Evolutionary conservation across 2,888 invertebrate species (phyloP).

Genomic region (Dysmachus trigonus): DNA sequence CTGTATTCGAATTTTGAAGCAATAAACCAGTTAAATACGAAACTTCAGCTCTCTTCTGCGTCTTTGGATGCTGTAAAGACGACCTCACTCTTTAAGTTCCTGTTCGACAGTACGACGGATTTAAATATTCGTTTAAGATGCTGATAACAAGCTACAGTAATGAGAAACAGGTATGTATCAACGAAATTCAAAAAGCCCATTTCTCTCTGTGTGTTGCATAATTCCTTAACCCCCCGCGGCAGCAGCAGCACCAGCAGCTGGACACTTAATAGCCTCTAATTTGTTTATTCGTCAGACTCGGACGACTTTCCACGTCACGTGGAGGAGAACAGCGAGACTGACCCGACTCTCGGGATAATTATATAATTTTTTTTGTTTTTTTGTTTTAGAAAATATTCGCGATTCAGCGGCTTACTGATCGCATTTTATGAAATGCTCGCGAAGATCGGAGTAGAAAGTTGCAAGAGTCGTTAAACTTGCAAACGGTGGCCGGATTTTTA

Average conservation of each 20-base stretch:
- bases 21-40: neutral
- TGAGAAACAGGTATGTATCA: slow-evolving; percentile 20
- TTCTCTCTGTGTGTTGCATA: neutral
- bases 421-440: neutral
- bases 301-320: neutral
- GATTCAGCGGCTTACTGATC: neutral
- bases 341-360: neutral
- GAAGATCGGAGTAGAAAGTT: neutral
- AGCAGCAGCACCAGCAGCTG: neutral
- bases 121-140: slow-evolving; percentile 6
- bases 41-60: neutral
- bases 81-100: neutral
- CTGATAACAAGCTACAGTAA: slow-evolving; percentile 32
- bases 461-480: neutral
- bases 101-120: neutral
- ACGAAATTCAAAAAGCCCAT: neutral
- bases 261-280: neutral
- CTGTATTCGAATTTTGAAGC: neutral
- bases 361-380: neutral
- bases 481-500: neutral
- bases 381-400: neutral
- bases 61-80: neutral
- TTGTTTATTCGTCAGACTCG: neutral
- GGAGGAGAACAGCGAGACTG: neutral
- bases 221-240: neutral